Percentiles rank a stretch among this genome's conserved stretches.
phyloP scores from a whole-genome alignment of 2,888 invertebrate species.

The Augiades crinisus region DNA sequence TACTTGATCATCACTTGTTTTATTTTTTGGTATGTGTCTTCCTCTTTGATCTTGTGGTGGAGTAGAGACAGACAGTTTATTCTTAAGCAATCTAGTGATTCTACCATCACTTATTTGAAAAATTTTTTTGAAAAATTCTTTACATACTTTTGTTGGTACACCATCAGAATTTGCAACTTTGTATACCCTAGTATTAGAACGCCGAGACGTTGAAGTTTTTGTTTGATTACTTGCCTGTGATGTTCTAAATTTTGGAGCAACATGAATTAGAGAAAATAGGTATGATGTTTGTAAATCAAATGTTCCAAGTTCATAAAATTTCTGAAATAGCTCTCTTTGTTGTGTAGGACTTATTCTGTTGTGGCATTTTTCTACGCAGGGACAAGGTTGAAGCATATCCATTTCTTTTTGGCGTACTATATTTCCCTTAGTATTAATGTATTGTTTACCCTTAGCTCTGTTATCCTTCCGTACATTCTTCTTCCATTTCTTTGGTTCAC shows the following conservation, averaged over 20 bases:
- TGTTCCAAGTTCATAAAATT: conserved; percentile 24
- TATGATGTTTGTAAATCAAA: conserved; percentile 30
- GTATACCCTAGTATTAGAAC: conserved; percentile 21
- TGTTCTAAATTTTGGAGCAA: conserved; percentile 25
- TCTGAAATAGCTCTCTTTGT: conserved; percentile 8
- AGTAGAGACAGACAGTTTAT: conserved; percentile 13
- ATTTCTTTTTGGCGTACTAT: not conserved
- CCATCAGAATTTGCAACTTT: conserved; percentile 25
- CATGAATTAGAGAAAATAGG: conserved; percentile 28
- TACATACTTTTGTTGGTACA: conserved; percentile 19
- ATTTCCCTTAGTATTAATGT: not conserved
- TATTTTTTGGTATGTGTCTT: conserved; percentile 17
- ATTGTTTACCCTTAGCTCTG: not conserved
- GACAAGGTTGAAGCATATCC: not conserved
- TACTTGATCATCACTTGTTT: conserved; percentile 29
- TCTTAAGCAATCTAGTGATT: conserved; percentile 29
- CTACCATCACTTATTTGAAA: conserved; percentile 31
- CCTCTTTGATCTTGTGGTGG: not conserved
- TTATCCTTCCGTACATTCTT: not conserved
- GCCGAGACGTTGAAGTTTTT: conserved; percentile 16
- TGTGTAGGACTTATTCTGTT: not conserved
- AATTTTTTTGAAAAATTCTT: conserved; percentile 28
- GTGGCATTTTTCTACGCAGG: not conserved
- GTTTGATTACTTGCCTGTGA: conserved; percentile 14
- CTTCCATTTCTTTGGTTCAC: not conserved